Percentiles rank a stretch among this genome's conserved stretches.
phyloP scores from a whole-genome alignment of 53 echinoderm and acorn worm genomes.

The Astropecten irregularis region DNA sequence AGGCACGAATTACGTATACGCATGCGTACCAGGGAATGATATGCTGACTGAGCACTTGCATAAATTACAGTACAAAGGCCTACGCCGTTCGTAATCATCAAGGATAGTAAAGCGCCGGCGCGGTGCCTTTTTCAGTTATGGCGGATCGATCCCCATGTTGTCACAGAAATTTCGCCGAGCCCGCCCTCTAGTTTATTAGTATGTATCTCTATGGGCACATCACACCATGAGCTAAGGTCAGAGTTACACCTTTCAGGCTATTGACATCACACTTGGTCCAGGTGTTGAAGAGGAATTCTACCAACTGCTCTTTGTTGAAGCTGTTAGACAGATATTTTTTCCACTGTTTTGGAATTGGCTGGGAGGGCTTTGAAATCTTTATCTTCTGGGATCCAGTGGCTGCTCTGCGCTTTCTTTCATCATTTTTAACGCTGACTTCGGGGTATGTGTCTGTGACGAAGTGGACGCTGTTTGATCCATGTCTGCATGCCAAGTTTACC shows the following conservation, averaged over 20 bases:
- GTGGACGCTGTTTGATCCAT: constrained; percentile 43
- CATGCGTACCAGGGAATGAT: too few species aligned
- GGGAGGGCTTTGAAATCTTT: constrained; percentile 9
- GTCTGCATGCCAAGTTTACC: neutral
- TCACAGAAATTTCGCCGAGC: too few species aligned
- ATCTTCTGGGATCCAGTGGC: constrained; percentile 51
- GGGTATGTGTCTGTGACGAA: constrained; percentile 72
- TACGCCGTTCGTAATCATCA: too few species aligned
- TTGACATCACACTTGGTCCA: constrained; percentile 35
- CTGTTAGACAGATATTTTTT: constrained; percentile 43
- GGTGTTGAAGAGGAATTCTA: constrained; percentile 53
- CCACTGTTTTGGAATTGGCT: neutral
- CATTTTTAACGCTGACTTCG: constrained; percentile 61
- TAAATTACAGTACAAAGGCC: too few species aligned
- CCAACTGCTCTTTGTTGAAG: constrained; percentile 51
- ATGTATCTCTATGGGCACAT: too few species aligned
- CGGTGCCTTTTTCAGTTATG: too few species aligned
- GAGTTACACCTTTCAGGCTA: neutral
- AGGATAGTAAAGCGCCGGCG: too few species aligned
- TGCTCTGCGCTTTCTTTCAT: constrained; percentile 61
- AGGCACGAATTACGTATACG: too few species aligned
- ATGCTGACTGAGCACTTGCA: too few species aligned
- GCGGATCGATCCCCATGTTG: too few species aligned
- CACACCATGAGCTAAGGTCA: neutral
- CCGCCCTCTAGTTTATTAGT: too few species aligned